Percentiles rank a stretch among this genome's conserved stretches.
Conservation (phyloP, 2,113 vertebrate genomes). For the Camelus dromedarius region DNA sequence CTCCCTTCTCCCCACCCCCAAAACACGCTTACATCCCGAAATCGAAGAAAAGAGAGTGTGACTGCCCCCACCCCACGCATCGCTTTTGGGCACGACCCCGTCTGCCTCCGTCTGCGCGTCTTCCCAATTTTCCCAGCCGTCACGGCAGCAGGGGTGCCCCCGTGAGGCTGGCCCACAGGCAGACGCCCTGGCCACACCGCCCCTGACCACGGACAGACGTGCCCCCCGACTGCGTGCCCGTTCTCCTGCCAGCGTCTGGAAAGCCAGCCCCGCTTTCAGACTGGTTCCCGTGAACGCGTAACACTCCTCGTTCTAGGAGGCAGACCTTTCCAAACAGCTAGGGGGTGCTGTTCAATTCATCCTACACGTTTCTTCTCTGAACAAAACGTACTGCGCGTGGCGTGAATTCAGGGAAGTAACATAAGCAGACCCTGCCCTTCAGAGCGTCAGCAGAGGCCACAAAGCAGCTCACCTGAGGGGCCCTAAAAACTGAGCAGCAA, state of each 20-base stretch:
- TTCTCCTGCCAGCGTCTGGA: background rate
- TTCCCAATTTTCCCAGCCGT: background rate
- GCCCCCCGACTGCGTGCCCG: fast-evolving
- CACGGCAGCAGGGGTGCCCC: fast-evolving
- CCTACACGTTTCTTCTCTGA: background rate
- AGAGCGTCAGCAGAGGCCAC: background rate
- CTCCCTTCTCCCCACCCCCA: background rate
- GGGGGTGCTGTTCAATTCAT: background rate
- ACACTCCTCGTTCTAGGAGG: background rate
- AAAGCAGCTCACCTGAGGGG: background rate
- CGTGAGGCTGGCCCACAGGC: too few relatives aligned
- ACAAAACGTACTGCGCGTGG: fast-evolving
- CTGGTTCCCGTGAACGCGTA: fast-evolving
- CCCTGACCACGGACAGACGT: fast-evolving
- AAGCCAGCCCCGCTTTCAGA: background rate
- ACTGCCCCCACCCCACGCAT: fast-evolving
- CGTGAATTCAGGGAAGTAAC: background rate
- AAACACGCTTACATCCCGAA: background rate
- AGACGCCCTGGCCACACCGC: fast-evolving
- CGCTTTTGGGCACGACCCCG: background rate
- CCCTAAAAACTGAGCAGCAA: background rate
- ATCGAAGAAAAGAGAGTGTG: background rate
- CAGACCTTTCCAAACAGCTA: background rate
- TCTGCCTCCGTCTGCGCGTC: background rate
- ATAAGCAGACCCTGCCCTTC: background rate